Conservation (phyloP, 2,797 vertebrate species). For the Pampus argenteus region DNA sequence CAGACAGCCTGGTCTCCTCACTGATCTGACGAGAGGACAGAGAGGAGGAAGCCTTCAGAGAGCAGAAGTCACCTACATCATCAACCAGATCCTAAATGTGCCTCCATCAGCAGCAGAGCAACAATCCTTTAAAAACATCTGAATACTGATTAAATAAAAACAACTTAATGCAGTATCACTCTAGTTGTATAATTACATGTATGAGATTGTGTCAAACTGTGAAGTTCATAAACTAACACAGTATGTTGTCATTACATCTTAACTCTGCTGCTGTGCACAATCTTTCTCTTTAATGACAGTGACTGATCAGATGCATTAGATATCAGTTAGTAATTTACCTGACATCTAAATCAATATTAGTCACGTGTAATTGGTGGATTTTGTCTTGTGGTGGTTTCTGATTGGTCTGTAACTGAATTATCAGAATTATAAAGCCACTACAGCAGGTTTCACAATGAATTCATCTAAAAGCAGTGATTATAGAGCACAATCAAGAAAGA, state of each 20-base stretch:
- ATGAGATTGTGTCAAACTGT: neutral
- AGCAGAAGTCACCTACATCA: slow-evolving; percentile 46
- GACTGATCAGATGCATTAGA: neutral
- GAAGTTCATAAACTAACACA: neutral
- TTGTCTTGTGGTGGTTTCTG: neutral
- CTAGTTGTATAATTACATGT: neutral
- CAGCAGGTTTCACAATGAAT: slow-evolving; percentile 14
- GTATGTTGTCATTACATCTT: neutral
- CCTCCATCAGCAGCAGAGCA: slow-evolving; percentile 32
- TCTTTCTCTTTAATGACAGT: neutral
- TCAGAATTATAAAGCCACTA: slow-evolving; percentile 24
- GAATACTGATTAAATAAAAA: neutral
- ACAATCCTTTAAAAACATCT: neutral
- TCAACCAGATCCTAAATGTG: slow-evolving; percentile 24
- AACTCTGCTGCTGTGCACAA: slow-evolving; percentile 43
- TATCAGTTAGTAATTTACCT: slow-evolving; percentile 14
- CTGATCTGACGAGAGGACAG: slow-evolving; percentile 91
- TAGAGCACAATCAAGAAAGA: neutral
- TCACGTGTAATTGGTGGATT: neutral
- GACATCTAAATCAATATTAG: neutral
- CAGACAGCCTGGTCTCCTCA: slow-evolving; percentile 90
- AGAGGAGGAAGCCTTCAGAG: slow-evolving; percentile 70
- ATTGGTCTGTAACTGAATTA: slow-evolving; percentile 4
- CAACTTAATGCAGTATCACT: neutral
- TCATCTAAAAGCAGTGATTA: neutral